phyloP scores from a whole-genome alignment of 2,113 vertebrate genomes.

The Balaenoptera acutorostrata region DNA sequence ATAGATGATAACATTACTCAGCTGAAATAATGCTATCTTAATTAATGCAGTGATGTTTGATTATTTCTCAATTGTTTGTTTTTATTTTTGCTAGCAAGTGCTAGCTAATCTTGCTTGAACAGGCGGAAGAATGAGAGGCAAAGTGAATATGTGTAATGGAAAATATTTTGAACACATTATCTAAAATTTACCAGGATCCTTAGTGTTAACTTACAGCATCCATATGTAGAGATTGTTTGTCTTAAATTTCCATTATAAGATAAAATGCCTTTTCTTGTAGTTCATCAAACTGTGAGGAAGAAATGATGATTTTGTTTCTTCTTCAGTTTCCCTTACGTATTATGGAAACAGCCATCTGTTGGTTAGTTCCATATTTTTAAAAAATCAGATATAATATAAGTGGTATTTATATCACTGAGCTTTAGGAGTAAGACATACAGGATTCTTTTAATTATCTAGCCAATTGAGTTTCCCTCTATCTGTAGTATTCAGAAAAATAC shows the following conservation, averaged over 20 bases:
- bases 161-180: conserved; percentile 10
- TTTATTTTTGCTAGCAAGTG: not conserved
- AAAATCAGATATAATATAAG: not conserved
- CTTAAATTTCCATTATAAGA: not conserved
- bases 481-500: not conserved
- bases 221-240: not conserved
- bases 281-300: not conserved
- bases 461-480: not conserved
- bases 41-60: not conserved
- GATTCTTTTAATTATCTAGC: not conserved
- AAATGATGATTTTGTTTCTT: not conserved
- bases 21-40: not conserved
- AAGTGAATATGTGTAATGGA: not conserved
- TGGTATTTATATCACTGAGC: not conserved
- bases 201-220: not conserved
- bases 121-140: not conserved
- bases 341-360: not conserved
- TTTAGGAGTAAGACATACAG: not conserved
- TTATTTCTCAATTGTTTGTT: not conserved
- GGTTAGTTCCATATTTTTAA: not conserved
- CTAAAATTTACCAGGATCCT: not conserved
- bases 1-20: not conserved
- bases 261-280: not conserved
- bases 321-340: not conserved
- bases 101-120: not conserved